Evolutionary conservation across 2,888 invertebrate genomes (phyloP), one percentile per base, ranked within the genome.

Genomic region (Holacanthella duospinosa): DNA sequence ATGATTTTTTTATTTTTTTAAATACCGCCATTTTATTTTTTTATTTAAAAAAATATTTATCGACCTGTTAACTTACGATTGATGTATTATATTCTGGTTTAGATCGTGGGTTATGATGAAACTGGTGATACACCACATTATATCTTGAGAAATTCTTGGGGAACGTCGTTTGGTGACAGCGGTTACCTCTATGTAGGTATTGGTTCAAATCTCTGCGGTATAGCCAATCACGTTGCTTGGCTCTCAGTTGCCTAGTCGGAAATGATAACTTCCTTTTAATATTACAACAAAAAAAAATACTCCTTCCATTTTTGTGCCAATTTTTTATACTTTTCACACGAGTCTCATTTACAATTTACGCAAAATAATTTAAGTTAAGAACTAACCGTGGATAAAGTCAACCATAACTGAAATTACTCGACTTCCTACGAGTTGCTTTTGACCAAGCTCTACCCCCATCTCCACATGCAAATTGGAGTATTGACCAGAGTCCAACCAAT

Each of bases 111-210:
- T 1, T 93, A 91, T 75, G 87, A 92, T 74, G 77, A 85, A 25
- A 82, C 83, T 4, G 85, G 82, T 2, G 79, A 81, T 1, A 83
- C 86, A 21, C 91, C 91, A 0, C 84, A 85, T 78, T 93, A 90
- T 76, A 88, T 92, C 58, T 86, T 87, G 0, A 83, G 87, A 73
- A 92, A 92, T 78, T 89, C 90, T 0, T 93, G 92, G 92, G 91
- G 91, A 0, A 74, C 80, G 2, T 81, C 82, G 4, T 92, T 87
- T 74, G 92, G 91, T 0, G 81, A 85, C 69, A 78, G 80, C 27
- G 92, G 92, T 0, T 91, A 89, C 75, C 74, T 91, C 4, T 84
- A 87, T 71, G 79, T 92, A 62, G 87, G 86, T 1, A 81, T 88
- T 43, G 89, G 89, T 1, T 79, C 77, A 43, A 90, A 92, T 76